Percentiles rank a stretch among this genome's conserved stretches.
These are phyloP conservation scores for Pseudococcus longispinus DNA, from an alignment of 2,888 invertebrate genomes.

Conservation along the genomic window DNA sequence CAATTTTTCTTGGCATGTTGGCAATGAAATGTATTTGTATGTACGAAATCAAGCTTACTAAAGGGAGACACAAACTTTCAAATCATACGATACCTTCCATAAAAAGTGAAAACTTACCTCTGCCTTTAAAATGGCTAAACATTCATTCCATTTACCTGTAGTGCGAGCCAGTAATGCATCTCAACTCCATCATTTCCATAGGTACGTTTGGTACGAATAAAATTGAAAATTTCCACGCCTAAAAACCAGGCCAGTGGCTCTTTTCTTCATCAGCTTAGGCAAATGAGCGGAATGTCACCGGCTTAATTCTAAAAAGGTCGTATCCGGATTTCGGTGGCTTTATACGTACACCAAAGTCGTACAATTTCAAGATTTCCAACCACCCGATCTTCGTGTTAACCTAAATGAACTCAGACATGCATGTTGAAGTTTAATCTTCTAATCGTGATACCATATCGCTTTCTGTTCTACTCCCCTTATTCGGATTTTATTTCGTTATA, in stretches of 20 bases:
- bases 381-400: conserved; percentile 36
- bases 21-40: too few species aligned
- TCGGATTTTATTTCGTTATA: conserved; percentile 33
- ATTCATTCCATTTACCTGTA: background rate
- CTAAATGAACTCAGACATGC: conserved; percentile 54
- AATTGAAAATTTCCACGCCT: conserved; percentile 34
- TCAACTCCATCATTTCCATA: too few species aligned
- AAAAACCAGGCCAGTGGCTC: conserved; percentile 31
- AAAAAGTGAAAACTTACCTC: too few species aligned
- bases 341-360: conserved; percentile 41
- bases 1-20: too few species aligned
- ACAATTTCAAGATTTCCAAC: conserved; percentile 48
- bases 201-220: background rate
- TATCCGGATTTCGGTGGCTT: conserved; percentile 55
- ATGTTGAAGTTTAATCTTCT: conserved; percentile 50
- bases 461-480: conserved; percentile 3
- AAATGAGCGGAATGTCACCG: conserved; percentile 54
- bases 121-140: too few species aligned
- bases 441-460: conserved; percentile 40
- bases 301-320: conserved; percentile 53
- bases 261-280: conserved; percentile 55
- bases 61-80: too few species aligned
- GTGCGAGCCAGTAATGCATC: too few species aligned
- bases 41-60: too few species aligned
- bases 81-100: too few species aligned